phyloP scores from a whole-genome alignment of 2,888 invertebrate species.

The Lasioglossum pauxillum region DNA sequence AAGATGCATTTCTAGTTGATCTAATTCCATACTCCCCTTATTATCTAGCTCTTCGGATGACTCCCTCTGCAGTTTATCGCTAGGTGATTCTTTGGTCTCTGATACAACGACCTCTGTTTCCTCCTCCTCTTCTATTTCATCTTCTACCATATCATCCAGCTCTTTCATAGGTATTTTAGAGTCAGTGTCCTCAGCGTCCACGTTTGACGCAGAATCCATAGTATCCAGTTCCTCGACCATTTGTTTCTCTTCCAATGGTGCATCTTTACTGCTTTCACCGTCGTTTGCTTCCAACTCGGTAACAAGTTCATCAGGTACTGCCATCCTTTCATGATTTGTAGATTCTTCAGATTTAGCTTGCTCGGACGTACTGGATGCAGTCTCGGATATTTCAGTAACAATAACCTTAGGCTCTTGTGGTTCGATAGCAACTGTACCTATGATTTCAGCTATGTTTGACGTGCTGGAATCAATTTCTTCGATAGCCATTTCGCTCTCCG shows the following conservation, averaged over 20 bases:
- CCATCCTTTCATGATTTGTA: conserved; percentile 45
- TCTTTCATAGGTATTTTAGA: conserved; percentile 77
- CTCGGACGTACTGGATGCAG: conserved; percentile 44
- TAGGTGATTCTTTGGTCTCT: conserved; percentile 44
- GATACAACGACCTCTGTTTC: conserved; percentile 51
- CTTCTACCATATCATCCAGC: conserved; percentile 64
- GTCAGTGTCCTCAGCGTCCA: conserved; percentile 83
- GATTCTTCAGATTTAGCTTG: conserved; percentile 54
- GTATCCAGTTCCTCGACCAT: conserved; percentile 51
- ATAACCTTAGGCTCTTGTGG: conserved; percentile 74
- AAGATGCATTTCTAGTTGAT: conserved; percentile 76
- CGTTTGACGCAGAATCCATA: conserved; percentile 75
- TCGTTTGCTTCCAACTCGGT: conserved; percentile 51
- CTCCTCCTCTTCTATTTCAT: conserved; percentile 72
- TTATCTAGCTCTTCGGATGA: conserved; percentile 56
- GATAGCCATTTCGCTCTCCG: conserved; percentile 85
- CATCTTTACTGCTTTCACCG: conserved; percentile 47
- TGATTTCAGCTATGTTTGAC: conserved; percentile 86
- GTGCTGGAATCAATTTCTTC: conserved; percentile 86
- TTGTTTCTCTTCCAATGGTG: conserved; percentile 53
- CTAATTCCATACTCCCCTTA: conserved; percentile 61
- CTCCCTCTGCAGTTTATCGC: conserved; percentile 55
- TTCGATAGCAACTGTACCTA: conserved; percentile 81
- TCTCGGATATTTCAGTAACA: conserved; percentile 60
- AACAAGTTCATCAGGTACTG: conserved; percentile 51